Percentiles rank a stretch among this genome's conserved stretches.
Conservation (phyloP, 2,888 invertebrate genomes). For the Tachina lurida region DNA sequence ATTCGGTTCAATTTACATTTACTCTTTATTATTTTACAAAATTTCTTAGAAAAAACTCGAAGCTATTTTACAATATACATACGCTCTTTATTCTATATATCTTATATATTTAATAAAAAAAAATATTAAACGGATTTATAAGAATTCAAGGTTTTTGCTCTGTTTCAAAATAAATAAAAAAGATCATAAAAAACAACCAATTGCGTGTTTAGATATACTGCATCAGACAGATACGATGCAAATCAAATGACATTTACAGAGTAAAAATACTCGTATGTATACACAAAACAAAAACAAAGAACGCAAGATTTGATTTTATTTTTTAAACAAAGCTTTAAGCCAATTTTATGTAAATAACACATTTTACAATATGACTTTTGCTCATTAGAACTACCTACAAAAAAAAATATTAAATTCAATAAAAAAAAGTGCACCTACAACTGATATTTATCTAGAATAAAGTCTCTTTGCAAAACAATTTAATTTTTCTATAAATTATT, state of each 20-base stretch:
- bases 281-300: slow-evolving; percentile 10
- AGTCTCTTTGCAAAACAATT: slow-evolving; percentile 33
- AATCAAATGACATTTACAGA: slow-evolving; percentile 54
- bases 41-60: slow-evolving; percentile 3
- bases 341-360: slow-evolving; percentile 42
- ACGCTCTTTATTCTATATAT: background rate
- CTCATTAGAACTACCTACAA: background rate
- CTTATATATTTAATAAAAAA: background rate
- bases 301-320: slow-evolving; percentile 28
- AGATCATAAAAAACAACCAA: slow-evolving; percentile 24
- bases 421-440: slow-evolving; percentile 61
- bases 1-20: background rate
- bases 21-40: background rate
- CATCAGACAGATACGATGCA: slow-evolving; percentile 45
- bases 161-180: slow-evolving; percentile 18
- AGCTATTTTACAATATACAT: background rate
- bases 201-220: slow-evolving; percentile 64
- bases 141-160: slow-evolving; percentile 61
- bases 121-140: slow-evolving; percentile 47
- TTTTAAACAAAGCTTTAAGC: slow-evolving; percentile 30
- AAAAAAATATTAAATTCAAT: slow-evolving; percentile 38
- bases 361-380: slow-evolving; percentile 18
- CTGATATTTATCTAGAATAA: slow-evolving; percentile 27
- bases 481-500: slow-evolving; percentile 54
- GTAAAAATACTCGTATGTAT: background rate